Evolutionary conservation across 30 jellyfish, hydroid and myxozoan species (phyloP), one percentile per base, ranked within the genome.

Genomic region (Mastigias papua): DNA sequence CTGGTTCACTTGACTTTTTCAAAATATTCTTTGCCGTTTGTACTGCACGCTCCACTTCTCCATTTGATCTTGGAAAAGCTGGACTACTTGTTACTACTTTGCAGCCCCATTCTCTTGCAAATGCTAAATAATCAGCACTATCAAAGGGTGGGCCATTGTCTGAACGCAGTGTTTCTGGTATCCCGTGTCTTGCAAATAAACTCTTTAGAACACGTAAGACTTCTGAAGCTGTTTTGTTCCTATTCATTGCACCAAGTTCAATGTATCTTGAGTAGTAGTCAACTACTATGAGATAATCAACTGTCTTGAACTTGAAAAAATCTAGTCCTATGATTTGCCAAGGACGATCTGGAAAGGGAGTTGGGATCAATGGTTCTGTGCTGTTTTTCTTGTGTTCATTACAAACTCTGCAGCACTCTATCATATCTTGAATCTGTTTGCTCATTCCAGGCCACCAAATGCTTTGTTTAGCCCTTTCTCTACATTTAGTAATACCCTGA

Each of bases 401-500:
- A 58, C 95, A 86, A 29, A 49, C 66, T 33, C 76, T 27, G 64
- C 95, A 86, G 61, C 75, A 20, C 77, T 73, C 68, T 26, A 73
- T 75, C 86, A 86, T 62, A 50, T 74, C 75, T 51, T 86, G 82
- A 26, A 86, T 86, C 61, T 74, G 64, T 34, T 34, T 86, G 76
- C 90, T 86, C 31, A 86, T 4, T 46, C 95, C 91, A 50, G 95
- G 90, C 90, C 89, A 73, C 95, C 89, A 73, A 1, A 86, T 90
- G 27, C 69, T 20, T 33, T 61, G 61, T 34, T 65, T 60, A 3
- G 89, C 95, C 34, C 77, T 22, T 20, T 61, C 90, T 48, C 89
- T 35, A 46, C 95, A 74, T 48, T 75, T 86, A 4, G 65, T 29
- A 54, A 86, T 86, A 46, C 95, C 95, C 22, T 68, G 95, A 51